phyloP scores from a whole-genome alignment of 1,140 invertebrate genomes.

The Globodera rostochiensis region DNA sequence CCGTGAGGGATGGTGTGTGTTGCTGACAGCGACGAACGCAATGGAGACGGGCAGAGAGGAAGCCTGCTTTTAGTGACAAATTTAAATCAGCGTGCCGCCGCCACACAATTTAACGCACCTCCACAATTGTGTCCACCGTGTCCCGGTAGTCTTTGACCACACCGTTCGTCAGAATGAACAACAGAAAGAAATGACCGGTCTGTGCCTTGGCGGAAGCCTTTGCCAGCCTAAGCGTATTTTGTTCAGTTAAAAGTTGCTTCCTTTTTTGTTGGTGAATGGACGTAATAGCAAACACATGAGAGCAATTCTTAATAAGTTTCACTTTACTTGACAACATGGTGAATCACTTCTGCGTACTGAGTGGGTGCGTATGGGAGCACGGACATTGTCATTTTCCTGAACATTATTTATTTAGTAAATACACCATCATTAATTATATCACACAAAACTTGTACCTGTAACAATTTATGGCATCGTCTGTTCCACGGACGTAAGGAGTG shows the following conservation, averaged over 20 bases:
- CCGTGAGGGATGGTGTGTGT: constrained; percentile 47
- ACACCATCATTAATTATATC: neutral
- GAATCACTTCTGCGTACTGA: constrained; percentile 50
- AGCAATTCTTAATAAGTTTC: too few species aligned
- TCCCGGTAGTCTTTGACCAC: constrained; percentile 39
- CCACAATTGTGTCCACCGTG: constrained; percentile 50
- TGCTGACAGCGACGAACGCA: constrained; percentile 44
- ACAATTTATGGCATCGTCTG: constrained; percentile 30
- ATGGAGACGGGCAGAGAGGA: constrained; percentile 52
- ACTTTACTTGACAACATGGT: constrained; percentile 49
- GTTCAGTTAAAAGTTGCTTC: too few species aligned
- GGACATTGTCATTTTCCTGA: constrained; percentile 41
- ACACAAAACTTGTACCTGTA: constrained; percentile 20
- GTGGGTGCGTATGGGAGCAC: constrained; percentile 50
- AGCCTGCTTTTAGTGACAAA: constrained; percentile 16
- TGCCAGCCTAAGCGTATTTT: constrained; percentile 43
- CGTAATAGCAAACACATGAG: too few species aligned
- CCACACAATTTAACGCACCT: constrained; percentile 4
- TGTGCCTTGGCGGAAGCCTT: constrained; percentile 40
- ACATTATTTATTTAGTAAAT: neutral
- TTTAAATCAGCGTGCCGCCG: too few species aligned
- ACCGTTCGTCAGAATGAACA: constrained; percentile 54
- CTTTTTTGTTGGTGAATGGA: too few species aligned
- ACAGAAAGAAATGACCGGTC: constrained; percentile 44
- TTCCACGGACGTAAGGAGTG: constrained; percentile 47